These are phyloP conservation scores for Hydrolagus colliei DNA, from an alignment of 2,797 vertebrate species.

Conservation along the genomic window DNA sequence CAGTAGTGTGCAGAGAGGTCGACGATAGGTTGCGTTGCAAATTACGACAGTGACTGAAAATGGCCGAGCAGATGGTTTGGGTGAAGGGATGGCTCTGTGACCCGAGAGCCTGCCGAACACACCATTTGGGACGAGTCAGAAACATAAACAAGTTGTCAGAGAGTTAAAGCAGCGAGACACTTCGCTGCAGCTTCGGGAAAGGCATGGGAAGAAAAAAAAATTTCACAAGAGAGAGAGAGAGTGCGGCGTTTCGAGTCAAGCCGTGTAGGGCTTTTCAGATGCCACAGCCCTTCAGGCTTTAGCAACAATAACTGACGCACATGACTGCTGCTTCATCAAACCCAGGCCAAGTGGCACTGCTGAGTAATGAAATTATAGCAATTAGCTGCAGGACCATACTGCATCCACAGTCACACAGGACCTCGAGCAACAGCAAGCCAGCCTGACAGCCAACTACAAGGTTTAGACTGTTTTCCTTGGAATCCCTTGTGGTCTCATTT, in stretches of 20 bases:
- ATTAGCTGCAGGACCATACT: not conserved
- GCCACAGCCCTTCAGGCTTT: not conserved
- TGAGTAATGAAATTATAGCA: not conserved
- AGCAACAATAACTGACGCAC: not conserved
- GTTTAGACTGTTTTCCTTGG: no score
- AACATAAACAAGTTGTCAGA: slow-evolving; percentile 14
- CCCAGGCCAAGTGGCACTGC: no score
- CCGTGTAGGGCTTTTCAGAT: not conserved
- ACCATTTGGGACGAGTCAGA: slow-evolving; percentile 4
- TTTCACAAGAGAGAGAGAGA: no score
- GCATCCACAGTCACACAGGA: no score
- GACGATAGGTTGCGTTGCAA: not conserved
- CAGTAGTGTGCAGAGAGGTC: not conserved
- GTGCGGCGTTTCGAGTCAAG: not conserved
- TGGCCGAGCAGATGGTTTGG: not conserved
- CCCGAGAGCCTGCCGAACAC: not conserved
- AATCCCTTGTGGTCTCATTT: no score
- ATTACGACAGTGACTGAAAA: not conserved
- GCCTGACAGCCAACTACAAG: no score
- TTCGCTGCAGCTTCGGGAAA: not conserved
- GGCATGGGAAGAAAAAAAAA: not conserved
- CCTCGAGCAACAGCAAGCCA: no score
- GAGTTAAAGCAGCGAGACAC: not conserved
- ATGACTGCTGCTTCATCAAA: not conserved
- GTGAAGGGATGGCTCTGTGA: not conserved